phyloP scores from a whole-genome alignment of 2,797 vertebrate species.

The Tenualosa thibaudeaui region DNA sequence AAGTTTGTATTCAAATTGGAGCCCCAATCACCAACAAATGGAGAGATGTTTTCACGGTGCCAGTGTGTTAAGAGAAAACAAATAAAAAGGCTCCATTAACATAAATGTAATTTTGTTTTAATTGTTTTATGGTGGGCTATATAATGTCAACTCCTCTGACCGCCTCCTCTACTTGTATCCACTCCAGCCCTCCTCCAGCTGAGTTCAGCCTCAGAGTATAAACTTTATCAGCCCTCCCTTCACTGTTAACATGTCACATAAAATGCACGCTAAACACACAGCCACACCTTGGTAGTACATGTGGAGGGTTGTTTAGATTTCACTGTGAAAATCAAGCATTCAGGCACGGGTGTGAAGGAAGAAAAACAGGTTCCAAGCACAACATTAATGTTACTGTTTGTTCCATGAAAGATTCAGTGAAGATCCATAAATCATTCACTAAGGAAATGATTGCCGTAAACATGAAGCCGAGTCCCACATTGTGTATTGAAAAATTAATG shows the following conservation, averaged over 20 bases:
- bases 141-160: neutral
- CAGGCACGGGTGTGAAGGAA: slow-evolving; percentile 4
- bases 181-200: neutral
- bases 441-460: slow-evolving; percentile 77
- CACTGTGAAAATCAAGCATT: slow-evolving; percentile 6
- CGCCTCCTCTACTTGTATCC: neutral
- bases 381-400: slow-evolving; percentile 72
- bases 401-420: slow-evolving; percentile 74
- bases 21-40: neutral
- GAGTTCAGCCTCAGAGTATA: neutral
- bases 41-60: neutral
- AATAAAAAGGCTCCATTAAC: neutral
- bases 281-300: neutral
- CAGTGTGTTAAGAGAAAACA: neutral
- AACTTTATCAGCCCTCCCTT: neutral
- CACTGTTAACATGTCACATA: slow-evolving; percentile 7
- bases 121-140: neutral
- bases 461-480: slow-evolving; percentile 72
- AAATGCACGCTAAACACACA: neutral
- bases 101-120: neutral
- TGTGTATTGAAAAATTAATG: slow-evolving; percentile 74
- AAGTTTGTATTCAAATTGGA: neutral
- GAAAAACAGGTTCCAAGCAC: slow-evolving; percentile 44
- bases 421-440: slow-evolving; percentile 74
- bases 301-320: slow-evolving; percentile 10